phyloP scores from a whole-genome alignment of 2,113 vertebrate species.

The Pao palembangensis region DNA sequence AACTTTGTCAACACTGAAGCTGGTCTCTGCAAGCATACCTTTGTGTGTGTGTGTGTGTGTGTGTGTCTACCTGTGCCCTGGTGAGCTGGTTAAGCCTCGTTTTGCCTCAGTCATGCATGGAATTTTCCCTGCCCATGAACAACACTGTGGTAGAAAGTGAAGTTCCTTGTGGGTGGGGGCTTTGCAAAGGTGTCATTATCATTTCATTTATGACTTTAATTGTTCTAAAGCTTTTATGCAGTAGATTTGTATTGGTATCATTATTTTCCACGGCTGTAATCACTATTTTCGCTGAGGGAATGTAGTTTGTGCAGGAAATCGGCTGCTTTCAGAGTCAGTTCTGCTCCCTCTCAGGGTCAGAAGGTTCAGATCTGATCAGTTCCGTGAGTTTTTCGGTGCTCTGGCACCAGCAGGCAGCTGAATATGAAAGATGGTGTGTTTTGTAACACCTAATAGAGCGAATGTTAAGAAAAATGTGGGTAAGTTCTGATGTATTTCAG shows the following conservation, averaged over 20 bases:
- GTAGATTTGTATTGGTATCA: background rate
- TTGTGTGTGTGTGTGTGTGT: slow-evolving; percentile 7
- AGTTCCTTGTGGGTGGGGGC: background rate
- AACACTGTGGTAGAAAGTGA: slow-evolving; percentile 23
- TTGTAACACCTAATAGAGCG: too few relatives aligned
- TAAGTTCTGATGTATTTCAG: too few relatives aligned
- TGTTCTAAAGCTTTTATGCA: background rate
- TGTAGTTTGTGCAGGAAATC: background rate
- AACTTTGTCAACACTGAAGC: slow-evolving; percentile 42
- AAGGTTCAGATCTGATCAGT: too few relatives aligned
- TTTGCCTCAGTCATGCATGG: slow-evolving; percentile 41
- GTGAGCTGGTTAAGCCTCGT: slow-evolving; percentile 40
- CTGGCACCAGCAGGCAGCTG: too few relatives aligned
- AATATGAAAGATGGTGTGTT: too few relatives aligned
- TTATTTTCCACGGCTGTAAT: background rate
- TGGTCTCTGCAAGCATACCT: slow-evolving; percentile 28
- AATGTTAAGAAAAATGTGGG: too few relatives aligned
- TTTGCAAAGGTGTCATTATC: background rate
- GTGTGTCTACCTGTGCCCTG: slow-evolving; percentile 20
- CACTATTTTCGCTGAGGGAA: background rate
- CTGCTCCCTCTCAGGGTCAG: too few relatives aligned
- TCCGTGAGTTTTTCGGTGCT: too few relatives aligned
- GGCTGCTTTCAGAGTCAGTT: background rate
- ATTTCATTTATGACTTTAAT: background rate
- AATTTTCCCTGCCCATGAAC: slow-evolving; percentile 41